Evolutionary conservation across 2,888 invertebrate species (phyloP).

Genomic region (Lacanobia wlatinum): DNA sequence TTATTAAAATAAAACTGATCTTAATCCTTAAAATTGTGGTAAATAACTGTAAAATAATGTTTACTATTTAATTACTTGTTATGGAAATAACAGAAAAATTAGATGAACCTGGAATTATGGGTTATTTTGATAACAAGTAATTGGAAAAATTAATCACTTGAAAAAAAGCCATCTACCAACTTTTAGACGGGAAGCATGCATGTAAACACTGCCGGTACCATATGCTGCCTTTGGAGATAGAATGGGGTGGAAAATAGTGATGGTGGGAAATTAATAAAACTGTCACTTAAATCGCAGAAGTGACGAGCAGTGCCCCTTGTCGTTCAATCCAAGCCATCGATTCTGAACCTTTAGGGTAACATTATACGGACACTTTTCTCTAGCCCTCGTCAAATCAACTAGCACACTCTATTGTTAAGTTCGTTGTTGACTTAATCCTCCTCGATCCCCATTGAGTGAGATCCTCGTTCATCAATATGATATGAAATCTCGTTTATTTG

Average conservation of each 20-base stretch:
- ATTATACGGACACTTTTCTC: constrained; percentile 73
- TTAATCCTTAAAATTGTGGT: too few species aligned
- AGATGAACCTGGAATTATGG: not conserved
- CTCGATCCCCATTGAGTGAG: constrained; percentile 81
- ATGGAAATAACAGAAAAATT: too few species aligned
- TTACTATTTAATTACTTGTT: too few species aligned
- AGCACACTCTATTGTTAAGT: constrained; percentile 82
- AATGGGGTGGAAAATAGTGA: constrained; percentile 86
- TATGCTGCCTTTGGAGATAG: too few species aligned
- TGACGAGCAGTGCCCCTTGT: constrained; percentile 86
- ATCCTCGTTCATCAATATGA: constrained; percentile 84
- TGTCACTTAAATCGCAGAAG: constrained; percentile 92
- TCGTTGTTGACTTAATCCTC: constrained; percentile 87
- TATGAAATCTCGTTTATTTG: constrained; percentile 63
- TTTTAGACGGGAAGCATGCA: constrained; percentile 58
- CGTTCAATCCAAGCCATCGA: constrained; percentile 67
- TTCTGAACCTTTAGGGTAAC: constrained; percentile 74
- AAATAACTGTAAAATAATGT: too few species aligned
- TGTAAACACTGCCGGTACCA: constrained; percentile 80
- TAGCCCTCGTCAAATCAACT: constrained; percentile 71
- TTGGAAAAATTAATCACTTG: not conserved
- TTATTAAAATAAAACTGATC: not conserved
- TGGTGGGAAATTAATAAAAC: constrained; percentile 94
- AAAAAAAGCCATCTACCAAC: constrained; percentile 1
- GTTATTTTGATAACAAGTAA: not conserved